phyloP scores from a whole-genome alignment of 2,888 invertebrate species.

The Troides aeacus region DNA sequence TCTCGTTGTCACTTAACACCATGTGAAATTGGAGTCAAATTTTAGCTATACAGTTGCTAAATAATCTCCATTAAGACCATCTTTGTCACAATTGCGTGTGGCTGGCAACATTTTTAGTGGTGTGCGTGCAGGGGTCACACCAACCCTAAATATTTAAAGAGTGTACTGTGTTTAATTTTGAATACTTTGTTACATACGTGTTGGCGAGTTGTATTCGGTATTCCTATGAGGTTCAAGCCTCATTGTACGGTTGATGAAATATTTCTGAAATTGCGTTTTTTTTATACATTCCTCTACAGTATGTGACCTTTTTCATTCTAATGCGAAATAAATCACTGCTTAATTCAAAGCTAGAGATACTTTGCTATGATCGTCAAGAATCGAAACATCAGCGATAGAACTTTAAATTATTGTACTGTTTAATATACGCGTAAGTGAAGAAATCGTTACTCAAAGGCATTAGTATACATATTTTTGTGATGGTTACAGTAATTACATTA shows the following conservation, averaged over 20 bases:
- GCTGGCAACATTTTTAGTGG: conserved; percentile 17
- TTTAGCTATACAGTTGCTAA: too few relatives aligned
- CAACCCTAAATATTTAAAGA: conserved; percentile 29
- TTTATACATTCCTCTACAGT: neutral
- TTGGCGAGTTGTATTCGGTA: conserved; percentile 1
- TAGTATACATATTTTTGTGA: neutral
- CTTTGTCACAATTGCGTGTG: conserved; percentile 23
- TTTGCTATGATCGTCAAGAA: too few relatives aligned
- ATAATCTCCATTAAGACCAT: conserved; percentile 17
- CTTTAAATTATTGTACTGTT: too few relatives aligned
- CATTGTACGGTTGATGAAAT: conserved; percentile 5
- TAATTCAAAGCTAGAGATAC: too few relatives aligned
- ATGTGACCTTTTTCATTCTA: neutral
- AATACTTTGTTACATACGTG: conserved; percentile 21
- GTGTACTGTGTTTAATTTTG: conserved; percentile 20
- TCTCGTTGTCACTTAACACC: too few relatives aligned
- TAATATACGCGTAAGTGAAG: neutral
- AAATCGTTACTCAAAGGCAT: conserved; percentile 1
- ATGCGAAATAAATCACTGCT: neutral
- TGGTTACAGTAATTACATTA: conserved; percentile 25
- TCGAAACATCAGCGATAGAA: too few relatives aligned
- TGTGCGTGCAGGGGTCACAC: conserved; percentile 26
- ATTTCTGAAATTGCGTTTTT: neutral
- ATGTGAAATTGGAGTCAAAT: too few relatives aligned
- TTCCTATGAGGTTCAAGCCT: conserved; percentile 24